Evolutionary conservation across 2,113 vertebrate genomes (phyloP).

Genomic region (Rhineura floridana): DNA sequence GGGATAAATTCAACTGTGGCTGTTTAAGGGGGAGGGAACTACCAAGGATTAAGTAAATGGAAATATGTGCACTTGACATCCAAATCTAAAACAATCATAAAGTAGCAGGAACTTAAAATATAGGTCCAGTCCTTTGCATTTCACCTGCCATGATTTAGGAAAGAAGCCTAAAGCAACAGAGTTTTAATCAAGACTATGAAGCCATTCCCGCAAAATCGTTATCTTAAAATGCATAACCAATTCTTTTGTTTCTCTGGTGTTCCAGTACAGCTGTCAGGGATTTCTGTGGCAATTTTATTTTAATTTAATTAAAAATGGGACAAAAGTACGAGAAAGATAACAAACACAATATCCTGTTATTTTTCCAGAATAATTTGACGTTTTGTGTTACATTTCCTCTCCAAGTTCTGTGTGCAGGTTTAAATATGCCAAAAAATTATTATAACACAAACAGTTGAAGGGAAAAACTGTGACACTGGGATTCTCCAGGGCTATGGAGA

Average conservation of each 20-base stretch:
- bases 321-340: background rate
- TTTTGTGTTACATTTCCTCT: background rate
- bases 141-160: background rate
- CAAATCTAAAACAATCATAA: background rate
- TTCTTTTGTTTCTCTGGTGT: background rate
- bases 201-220: background rate
- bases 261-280: background rate
- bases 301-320: constrained; percentile 21
- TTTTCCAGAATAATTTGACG: background rate
- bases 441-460: rapidly evolving
- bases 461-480: background rate
- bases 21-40: background rate
- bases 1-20: background rate
- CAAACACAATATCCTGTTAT: background rate
- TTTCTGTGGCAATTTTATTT: background rate
- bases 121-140: background rate
- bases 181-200: background rate
- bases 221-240: background rate
- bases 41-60: background rate
- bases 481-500: background rate
- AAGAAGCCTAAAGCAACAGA: background rate
- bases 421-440: background rate
- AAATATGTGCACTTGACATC: background rate
- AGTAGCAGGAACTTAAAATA: background rate
- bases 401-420: background rate